A percentile compares a stretch with the other conserved stretches of the same genome.
Evolutionary conservation across 2,888 invertebrate genomes (phyloP).

Genomic region (Phasia obesa): DNA sequence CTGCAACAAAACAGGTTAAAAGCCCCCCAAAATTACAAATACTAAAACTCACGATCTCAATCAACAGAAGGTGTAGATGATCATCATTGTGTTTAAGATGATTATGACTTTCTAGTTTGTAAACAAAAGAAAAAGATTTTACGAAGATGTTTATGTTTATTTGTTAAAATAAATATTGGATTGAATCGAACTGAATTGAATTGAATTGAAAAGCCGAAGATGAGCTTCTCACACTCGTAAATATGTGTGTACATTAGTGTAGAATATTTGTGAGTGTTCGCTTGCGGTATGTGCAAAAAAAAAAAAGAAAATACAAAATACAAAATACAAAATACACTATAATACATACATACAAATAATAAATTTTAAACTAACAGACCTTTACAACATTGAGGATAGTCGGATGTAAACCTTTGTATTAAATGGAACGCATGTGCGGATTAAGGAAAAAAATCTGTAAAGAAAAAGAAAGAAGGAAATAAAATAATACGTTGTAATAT

Average conservation of each 20-base stretch:
- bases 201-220: conserved; percentile 47
- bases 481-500: conserved; percentile 3
- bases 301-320: conserved; percentile 29
- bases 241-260: background rate
- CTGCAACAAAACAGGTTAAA: conserved; percentile 21
- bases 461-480: background rate
- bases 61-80: background rate
- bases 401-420: conserved; percentile 68
- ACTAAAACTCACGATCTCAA: conserved; percentile 1
- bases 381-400: conserved; percentile 68
- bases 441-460: conserved; percentile 41
- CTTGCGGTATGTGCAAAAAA: conserved; percentile 25
- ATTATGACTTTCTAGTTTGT: conserved; percentile 27
- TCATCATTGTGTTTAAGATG: conserved; percentile 15
- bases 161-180: conserved; percentile 35
- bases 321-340: no score
- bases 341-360: conserved; percentile 46
- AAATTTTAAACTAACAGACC: conserved; percentile 61
- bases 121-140: conserved; percentile 2
- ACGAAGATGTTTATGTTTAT: conserved; percentile 15
- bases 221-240: conserved; percentile 20
- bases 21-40: background rate
- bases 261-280: conserved; percentile 27
- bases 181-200: conserved; percentile 35
- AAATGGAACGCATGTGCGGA: conserved; percentile 60